Conservation (phyloP, 2,797 vertebrate species). For the Pagetopsis macropterus region DNA sequence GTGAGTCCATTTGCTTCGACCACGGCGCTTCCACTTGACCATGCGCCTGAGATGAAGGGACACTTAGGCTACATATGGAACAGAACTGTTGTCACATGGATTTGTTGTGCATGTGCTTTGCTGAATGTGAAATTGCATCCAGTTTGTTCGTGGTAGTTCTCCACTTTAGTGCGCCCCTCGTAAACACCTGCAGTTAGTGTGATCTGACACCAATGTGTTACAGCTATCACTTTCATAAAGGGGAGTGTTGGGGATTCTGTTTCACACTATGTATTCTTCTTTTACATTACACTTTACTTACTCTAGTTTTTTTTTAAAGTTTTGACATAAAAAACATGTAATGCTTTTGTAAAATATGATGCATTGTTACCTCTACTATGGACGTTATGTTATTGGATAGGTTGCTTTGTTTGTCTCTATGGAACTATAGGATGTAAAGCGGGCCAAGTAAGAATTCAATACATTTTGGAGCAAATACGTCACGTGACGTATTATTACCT, state of each 20-base stretch:
- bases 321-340: background rate
- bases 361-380: background rate
- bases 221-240: constrained; percentile 6
- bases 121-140: constrained; percentile 73
- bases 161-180: constrained; percentile 23
- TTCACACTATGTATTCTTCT: background rate
- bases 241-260: background rate
- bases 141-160: constrained; percentile 48
- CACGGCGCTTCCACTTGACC: constrained; percentile 61
- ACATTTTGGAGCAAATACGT: no score
- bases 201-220: constrained; percentile 26
- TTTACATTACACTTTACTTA: background rate
- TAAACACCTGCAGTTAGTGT: constrained; percentile 23
- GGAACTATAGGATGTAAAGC: no score
- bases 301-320: background rate
- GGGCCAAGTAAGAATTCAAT: no score
- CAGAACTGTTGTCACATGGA: constrained; percentile 46
- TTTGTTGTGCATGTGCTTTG: constrained; percentile 62
- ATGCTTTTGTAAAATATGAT: background rate
- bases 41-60: constrained; percentile 64
- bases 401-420: no score
- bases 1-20: constrained; percentile 58
- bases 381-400: no score
- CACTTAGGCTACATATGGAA: constrained; percentile 81
- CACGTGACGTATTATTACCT: no score